Base-by-base conservation (phyloP, 2,888 invertebrate genomes). In the Strigamia transsilvanica region DNA sequence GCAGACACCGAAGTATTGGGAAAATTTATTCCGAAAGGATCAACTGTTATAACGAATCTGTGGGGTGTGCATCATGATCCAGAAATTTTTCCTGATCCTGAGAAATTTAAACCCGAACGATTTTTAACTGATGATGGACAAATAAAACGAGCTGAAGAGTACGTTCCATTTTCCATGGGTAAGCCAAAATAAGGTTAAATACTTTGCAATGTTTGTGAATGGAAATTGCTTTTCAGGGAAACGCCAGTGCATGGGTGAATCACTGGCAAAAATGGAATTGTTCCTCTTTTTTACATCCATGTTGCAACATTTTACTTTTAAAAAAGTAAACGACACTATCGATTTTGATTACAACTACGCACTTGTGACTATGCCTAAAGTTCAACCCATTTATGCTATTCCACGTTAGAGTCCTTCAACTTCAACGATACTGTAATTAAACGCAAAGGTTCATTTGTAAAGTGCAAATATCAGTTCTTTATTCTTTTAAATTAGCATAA, bases 41-140 rank as follows among this genome's bases (percentile, higher is more conserved):
- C 82, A n/a, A 41, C 32, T 42, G 80, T 83, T 32, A 41, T 83
- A n/a, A 21, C 82, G 18, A 83, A 83, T 34, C 66, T 83, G 46
- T 82, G 82, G 82, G 61, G 42, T 32, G 79, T 83, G 1, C 82
- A 83, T 34, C 83, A 82, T 79, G 83, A 83, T 79, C 81, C 82
- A 34, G 61, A 80, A 78, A 38, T 82, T 32, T 83, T 78, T 23
- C 42, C 61, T 32, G 61, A 56, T 3, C 80, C 80, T 12, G 81
- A 82, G n/a, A 42, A 51, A 56, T 83, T 83, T 80, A 66, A 23
- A 1, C 83, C 83, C 15, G 83, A 83, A 78, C 66, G 83, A 27
- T 83, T 83, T 56, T 41, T 83, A 34, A 77, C 77, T 32, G 82
- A 82, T 42, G 41, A 83, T 82, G 83, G 82, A 15, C 73, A 79